phyloP scores from a whole-genome alignment of 64 coral and sea anemone genomes.

The Montipora cactus region DNA sequence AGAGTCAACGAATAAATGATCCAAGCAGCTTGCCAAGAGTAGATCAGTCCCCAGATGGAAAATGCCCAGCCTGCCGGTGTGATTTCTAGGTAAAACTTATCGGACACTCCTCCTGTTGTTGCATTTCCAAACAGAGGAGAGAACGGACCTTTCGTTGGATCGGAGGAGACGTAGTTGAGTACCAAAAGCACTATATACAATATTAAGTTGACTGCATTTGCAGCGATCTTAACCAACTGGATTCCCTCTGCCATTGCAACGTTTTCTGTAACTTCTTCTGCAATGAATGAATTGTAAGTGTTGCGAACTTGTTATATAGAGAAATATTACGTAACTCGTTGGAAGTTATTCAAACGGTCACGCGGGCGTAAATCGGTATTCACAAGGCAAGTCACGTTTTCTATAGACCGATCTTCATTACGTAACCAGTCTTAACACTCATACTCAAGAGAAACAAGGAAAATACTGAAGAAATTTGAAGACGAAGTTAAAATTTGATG shows the following conservation, averaged over 20 bases:
- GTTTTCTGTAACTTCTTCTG: not conserved
- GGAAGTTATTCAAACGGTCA: not conserved
- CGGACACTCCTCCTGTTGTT: conserved; percentile 75
- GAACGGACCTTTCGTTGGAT: conserved; percentile 59
- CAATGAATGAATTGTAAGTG: not conserved
- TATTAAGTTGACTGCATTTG: not conserved
- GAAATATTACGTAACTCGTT: not conserved
- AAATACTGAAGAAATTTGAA: not conserved
- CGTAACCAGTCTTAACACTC: not conserved
- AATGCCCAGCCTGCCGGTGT: conserved; percentile 96
- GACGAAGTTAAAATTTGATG: not conserved
- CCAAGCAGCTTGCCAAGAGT: conserved; percentile 77
- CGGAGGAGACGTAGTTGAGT: conserved; percentile 43
- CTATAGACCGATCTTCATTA: not conserved
- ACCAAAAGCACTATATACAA: conserved; percentile 42
- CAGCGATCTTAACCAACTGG: not conserved
- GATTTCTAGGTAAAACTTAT: conserved; percentile 82
- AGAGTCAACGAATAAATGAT: conserved; percentile 80
- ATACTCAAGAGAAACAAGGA: not conserved
- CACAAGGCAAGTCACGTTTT: conserved; percentile 3
- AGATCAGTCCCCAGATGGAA: conserved; percentile 92
- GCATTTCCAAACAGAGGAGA: conserved; percentile 52
- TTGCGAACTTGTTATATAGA: not conserved
- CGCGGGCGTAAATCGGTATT: not conserved
- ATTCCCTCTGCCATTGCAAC: not conserved